Evolutionary conservation across 2,888 invertebrate species (phyloP), one percentile per base, ranked within the genome.

Genomic region (Oscheius sp.): DNA sequence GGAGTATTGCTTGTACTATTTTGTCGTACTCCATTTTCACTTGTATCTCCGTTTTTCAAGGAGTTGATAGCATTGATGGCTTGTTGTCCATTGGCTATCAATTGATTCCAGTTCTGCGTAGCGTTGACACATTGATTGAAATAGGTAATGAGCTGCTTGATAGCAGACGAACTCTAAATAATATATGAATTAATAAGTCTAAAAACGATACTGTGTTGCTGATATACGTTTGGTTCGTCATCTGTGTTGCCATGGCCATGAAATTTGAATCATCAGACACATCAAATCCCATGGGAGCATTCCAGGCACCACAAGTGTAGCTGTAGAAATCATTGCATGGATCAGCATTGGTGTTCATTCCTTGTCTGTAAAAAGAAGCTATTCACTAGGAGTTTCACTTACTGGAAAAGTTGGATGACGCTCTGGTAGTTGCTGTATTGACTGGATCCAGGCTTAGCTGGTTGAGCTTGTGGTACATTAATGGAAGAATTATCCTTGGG

Each of bases 271-370:
- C 41, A 56, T 76, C 76, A 4, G 78, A 76, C 17, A 70, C 45
- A 47, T 76, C 75, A 54, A 78, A 76, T 26, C 69, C 62, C 76
- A 75, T 76, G 17, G 32, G 66, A 32, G 70, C 57, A 22, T 77
- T 71, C 72, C 68, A 78, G 28, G 54, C 62, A 22, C 78, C 80
- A 50, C 83, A 83, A 12, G 82, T 71, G 67, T 83, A 83, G 6
- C 71, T 49, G 68, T 73, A 83, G 78, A 83, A 83, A 61, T 83
- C 79, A 36, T 73, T 63, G 72, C 83, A 83, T 14, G 83, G 83
- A 64, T 81, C 76, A 36, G 70, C 62, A n/a, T 59, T 32, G 22
- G 77, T 66, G 71, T 82, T 71, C 22, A 77, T 57, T 57, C 57
- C 57, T 38, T 57, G 38, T 57, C 57, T 57, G 22, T 24, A 26